Evolutionary conservation across 2,113 vertebrate genomes (phyloP).

Genomic region (Campylomormyrus tamandua): DNA sequence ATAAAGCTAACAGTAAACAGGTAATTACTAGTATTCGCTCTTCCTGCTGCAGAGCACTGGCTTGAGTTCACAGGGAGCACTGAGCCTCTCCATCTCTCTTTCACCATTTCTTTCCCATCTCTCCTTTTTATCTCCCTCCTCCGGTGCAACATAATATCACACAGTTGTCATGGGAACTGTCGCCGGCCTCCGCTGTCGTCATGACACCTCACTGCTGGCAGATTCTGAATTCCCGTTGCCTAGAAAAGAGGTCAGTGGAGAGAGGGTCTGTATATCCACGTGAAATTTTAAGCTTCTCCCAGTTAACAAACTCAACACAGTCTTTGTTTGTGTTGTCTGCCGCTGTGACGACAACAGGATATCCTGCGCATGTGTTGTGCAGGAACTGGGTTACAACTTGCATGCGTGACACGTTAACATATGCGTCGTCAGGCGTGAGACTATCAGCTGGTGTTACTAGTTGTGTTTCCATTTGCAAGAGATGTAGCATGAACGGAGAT

Average conservation of each 20-base stretch:
- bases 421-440: background rate
- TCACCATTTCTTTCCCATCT: background rate
- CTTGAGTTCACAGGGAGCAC: background rate
- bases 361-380: background rate
- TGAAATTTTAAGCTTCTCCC: background rate
- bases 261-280: background rate
- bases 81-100: background rate
- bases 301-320: background rate
- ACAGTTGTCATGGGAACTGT: conserved; percentile 40
- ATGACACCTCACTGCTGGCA: conserved; percentile 51
- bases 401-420: background rate
- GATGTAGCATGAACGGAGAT: background rate
- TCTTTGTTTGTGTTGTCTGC: background rate
- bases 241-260: conserved; percentile 23
- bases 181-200: conserved; percentile 28
- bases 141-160: conserved; percentile 29
- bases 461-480: background rate
- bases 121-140: conserved; percentile 6
- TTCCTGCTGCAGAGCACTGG: background rate
- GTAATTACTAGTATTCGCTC: background rate
- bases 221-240: conserved; percentile 50
- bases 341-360: background rate
- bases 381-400: background rate
- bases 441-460: background rate
- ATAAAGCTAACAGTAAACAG: background rate